phyloP scores from a whole-genome alignment of 2,113 vertebrate species.

The Dendropsophus ebraccatus region DNA sequence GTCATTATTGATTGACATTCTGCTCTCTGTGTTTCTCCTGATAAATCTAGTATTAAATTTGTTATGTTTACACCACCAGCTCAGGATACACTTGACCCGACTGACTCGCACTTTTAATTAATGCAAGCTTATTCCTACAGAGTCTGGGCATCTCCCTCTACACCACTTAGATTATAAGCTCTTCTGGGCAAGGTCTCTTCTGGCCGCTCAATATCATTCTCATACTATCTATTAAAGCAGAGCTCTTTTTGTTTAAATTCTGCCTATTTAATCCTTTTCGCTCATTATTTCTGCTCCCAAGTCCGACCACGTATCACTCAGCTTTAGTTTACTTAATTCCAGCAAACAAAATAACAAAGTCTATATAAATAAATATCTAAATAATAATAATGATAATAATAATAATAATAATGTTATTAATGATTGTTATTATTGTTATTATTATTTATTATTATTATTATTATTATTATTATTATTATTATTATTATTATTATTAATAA shows the following conservation, averaged over 20 bases:
- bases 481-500: too few species aligned
- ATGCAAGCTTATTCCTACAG: conserved; percentile 37
- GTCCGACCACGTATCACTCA: not conserved
- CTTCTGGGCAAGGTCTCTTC: conserved; percentile 43
- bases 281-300: not conserved
- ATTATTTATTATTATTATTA: too few species aligned
- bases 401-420: too few species aligned
- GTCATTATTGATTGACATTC: conserved; percentile 47
- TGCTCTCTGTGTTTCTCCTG: conserved; percentile 36
- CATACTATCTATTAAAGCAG: not conserved
- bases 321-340: not conserved
- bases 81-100: conserved; percentile 43
- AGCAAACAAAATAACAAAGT: not conserved
- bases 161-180: conserved; percentile 43
- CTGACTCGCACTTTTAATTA: conserved; percentile 51
- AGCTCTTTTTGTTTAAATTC: not conserved
- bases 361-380: not conserved
- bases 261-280: not conserved
- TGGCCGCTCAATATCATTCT: conserved; percentile 24
- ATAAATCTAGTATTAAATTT: conserved; percentile 43
- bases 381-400: not conserved
- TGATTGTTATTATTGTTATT: too few species aligned
- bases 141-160: conserved; percentile 24
- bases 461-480: too few species aligned
- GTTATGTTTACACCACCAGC: conserved; percentile 45